phyloP scores from a whole-genome alignment of 2,113 vertebrate genomes.

The Petrocephalus microphthalmus region DNA sequence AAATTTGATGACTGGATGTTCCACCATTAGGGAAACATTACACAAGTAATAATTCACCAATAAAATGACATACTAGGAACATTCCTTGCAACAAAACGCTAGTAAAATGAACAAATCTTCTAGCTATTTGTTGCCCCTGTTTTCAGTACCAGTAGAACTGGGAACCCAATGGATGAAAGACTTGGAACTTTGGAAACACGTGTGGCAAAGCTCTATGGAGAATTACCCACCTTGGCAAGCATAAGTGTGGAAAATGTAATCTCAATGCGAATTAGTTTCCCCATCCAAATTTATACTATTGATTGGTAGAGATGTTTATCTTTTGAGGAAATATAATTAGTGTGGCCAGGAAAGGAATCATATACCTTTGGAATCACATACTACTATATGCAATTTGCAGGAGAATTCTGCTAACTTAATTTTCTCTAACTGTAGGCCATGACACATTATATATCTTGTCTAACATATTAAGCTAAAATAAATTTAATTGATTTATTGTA shows the following conservation, averaged over 20 bases:
- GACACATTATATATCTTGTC: neutral
- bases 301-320: neutral
- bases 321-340: conserved; percentile 1
- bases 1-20: neutral
- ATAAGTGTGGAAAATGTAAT: neutral
- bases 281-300: neutral
- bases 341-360: neutral
- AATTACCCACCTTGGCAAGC: neutral
- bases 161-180: neutral
- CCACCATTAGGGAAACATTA: neutral
- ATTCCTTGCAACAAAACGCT: neutral
- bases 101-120: conserved; percentile 11
- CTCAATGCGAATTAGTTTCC: neutral
- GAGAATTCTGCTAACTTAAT: neutral
- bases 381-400: neutral
- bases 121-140: neutral
- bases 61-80: neutral
- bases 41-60: neutral
- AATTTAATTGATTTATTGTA: neutral
- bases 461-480: neutral
- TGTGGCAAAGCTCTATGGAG: neutral
- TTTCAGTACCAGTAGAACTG: neutral
- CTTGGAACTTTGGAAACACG: neutral
- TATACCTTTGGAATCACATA: neutral
- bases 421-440: neutral